These are phyloP conservation scores for Dendrocincla tyrannina DNA, from an alignment of 2,797 vertebrate genomes.

Conservation along the genomic window DNA sequence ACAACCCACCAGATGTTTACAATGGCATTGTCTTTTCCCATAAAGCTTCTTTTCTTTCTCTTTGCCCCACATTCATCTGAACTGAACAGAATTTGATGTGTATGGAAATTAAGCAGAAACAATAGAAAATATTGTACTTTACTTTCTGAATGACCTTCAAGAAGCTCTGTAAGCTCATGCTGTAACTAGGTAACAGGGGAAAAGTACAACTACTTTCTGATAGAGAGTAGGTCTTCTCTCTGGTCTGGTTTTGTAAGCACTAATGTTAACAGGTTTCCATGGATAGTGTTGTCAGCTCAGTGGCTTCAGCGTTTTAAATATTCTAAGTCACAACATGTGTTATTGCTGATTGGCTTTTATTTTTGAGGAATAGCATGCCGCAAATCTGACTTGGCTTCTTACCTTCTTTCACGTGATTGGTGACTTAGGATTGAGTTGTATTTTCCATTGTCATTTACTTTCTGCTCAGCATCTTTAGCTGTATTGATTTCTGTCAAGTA, in stretches of 20 bases:
- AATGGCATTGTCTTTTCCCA: not conserved
- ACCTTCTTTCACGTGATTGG: not conserved
- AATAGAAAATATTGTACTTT: not conserved
- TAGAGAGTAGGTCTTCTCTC: not conserved
- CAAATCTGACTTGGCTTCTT: not conserved
- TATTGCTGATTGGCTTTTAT: not conserved
- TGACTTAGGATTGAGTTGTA: not conserved
- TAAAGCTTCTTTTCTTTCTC: not conserved
- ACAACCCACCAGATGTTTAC: not conserved
- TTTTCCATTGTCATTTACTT: not conserved
- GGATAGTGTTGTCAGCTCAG: not conserved
- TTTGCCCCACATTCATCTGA: not conserved
- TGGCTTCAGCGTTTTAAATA: not conserved
- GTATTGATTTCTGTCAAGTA: not conserved
- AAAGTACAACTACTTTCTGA: not conserved
- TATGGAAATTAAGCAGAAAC: not conserved
- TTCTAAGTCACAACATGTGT: not conserved
- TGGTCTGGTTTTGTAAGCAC: fast-evolving
- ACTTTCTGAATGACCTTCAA: not conserved
- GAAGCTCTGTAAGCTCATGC: not conserved
- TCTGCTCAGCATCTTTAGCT: not conserved
- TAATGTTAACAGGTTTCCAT: not conserved
- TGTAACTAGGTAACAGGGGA: not conserved
- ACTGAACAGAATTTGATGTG: not conserved
- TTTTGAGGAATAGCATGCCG: not conserved